These are phyloP conservation scores for Pheosia tremula DNA, from an alignment of 2,888 invertebrate species.

Conservation along the genomic window DNA sequence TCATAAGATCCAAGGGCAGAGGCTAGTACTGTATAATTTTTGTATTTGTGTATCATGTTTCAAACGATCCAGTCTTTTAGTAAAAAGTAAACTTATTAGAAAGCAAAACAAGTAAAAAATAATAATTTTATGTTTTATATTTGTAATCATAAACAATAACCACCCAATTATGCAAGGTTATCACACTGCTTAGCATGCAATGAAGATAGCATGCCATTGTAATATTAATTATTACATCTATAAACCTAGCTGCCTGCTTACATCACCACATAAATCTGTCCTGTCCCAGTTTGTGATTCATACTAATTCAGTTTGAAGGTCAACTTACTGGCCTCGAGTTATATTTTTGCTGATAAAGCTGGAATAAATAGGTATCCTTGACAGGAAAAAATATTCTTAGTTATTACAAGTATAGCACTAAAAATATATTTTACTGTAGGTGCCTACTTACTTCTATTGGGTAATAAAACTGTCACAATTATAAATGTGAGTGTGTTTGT, in stretches of 20 bases:
- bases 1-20: too few species aligned
- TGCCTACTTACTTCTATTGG: too few species aligned
- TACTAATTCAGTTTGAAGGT: constrained; percentile 53
- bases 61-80: too few species aligned
- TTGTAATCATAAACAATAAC: neutral
- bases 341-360: constrained; percentile 12
- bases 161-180: constrained; percentile 48
- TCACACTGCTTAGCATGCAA: constrained; percentile 61
- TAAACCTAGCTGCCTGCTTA: constrained; percentile 57
- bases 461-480: too few species aligned
- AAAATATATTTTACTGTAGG: too few species aligned
- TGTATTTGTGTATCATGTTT: too few species aligned
- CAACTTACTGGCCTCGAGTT: constrained; percentile 26
- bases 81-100: too few species aligned
- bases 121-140: neutral
- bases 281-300: constrained; percentile 56
- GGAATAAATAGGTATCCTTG: constrained; percentile 16
- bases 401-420: too few species aligned
- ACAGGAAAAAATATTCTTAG: constrained; percentile 11
- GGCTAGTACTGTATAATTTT: too few species aligned
- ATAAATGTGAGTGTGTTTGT: too few species aligned
- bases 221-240: constrained; percentile 55
- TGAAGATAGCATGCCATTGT: constrained; percentile 37
- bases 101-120: neutral
- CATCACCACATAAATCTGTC: constrained; percentile 67